phyloP scores from a whole-genome alignment of 2,797 vertebrate genomes.

The Luscinia megarhynchos region DNA sequence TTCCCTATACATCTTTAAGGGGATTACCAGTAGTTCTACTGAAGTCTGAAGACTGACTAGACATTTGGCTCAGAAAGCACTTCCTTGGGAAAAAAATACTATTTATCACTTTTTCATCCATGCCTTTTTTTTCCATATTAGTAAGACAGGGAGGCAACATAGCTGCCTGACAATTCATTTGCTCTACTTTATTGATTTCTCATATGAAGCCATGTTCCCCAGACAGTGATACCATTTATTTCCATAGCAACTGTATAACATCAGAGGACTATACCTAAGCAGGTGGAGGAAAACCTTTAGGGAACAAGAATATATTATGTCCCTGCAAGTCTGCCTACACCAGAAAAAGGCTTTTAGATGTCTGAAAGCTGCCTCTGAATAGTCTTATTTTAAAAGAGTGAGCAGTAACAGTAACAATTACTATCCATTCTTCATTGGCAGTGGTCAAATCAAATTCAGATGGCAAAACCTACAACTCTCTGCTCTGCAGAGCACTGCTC shows the following conservation, averaged over 20 bases:
- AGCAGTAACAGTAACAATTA: not conserved
- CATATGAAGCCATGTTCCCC: slow-evolving; percentile 3
- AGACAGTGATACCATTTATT: slow-evolving; percentile 47
- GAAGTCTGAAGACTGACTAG: not conserved
- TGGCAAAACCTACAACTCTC: not conserved
- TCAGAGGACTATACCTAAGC: slow-evolving; percentile 28
- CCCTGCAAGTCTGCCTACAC: not conserved
- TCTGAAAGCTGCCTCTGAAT: not conserved
- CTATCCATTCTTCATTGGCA: not conserved
- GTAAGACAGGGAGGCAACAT: not conserved
- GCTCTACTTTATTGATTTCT: slow-evolving; percentile 44
- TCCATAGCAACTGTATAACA: slow-evolving; percentile 51
- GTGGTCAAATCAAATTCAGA: not conserved
- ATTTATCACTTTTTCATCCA: not conserved
- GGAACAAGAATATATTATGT: not conserved
- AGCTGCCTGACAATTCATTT: slow-evolving; percentile 28
- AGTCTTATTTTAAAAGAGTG: not conserved
- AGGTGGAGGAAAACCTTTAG: slow-evolving; percentile 22
- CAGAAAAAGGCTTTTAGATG: not conserved
- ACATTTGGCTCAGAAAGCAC: not conserved
- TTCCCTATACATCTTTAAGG: not conserved
- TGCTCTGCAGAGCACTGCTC: not conserved
- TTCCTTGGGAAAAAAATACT: not conserved
- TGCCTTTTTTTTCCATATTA: not conserved
- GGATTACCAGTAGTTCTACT: not conserved